Conservation (phyloP, 2,888 invertebrate genomes). For the Acleris holmiana region DNA sequence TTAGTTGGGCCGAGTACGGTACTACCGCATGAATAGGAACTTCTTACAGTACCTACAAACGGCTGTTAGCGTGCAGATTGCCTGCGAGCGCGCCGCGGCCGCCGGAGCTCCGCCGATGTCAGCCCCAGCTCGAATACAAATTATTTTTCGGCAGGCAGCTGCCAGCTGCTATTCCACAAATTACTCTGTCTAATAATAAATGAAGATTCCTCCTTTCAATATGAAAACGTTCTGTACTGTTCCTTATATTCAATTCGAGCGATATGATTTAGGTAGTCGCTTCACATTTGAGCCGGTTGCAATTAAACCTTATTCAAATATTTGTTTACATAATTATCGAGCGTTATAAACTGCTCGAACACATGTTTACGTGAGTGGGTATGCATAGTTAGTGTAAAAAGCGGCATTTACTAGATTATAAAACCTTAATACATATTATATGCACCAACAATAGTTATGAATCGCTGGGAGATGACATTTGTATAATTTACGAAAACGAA, state of each 20-base stretch:
- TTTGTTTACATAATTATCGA: constrained; percentile 12
- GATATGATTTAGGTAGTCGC: constrained; percentile 2
- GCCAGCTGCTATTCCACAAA: constrained; percentile 33
- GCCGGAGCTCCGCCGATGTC: constrained; percentile 28
- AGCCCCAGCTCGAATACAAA: constrained; percentile 19
- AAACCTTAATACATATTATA: too few species aligned
- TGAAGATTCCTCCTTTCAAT: constrained; percentile 11
- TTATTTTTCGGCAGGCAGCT: constrained; percentile 28
- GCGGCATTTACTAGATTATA: too few species aligned
- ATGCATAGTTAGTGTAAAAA: too few species aligned
- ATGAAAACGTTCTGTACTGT: constrained; percentile 5
- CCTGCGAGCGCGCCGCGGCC: constrained; percentile 16
- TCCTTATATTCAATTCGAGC: constrained; percentile 8
- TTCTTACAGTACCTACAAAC: too few species aligned
- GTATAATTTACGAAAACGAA: too few species aligned
- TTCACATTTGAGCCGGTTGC: constrained; percentile 5
- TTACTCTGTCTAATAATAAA: constrained; percentile 29
- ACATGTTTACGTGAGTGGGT: too few species aligned
- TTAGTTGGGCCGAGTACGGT: too few species aligned
- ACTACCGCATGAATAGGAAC: too few species aligned
- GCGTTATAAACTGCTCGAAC: not conserved
- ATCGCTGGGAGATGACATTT: too few species aligned
- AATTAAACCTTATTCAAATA: not conserved
- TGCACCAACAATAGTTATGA: too few species aligned
- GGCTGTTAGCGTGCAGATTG: constrained; percentile 36